Percentiles rank a stretch among this genome's conserved stretches.
Evolutionary conservation across 2,113 vertebrate genomes (phyloP).

Genomic region (Siphamia tubifer): DNA sequence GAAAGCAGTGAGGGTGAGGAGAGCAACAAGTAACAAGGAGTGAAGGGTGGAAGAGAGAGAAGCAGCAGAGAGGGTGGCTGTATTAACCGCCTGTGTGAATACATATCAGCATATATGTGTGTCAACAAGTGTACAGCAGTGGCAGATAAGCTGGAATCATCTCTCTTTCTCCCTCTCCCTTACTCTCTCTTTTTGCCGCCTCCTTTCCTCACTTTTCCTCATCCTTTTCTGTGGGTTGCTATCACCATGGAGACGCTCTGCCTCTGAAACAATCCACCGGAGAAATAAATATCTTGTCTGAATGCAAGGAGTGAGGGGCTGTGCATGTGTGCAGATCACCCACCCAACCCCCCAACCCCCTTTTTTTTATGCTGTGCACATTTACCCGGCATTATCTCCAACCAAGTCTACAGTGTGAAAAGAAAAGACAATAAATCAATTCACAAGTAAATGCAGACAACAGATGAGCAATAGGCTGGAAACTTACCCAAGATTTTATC

Average conservation of each 20-base stretch:
- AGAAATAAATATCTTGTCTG: constrained; percentile 71
- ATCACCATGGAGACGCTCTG: constrained; percentile 81
- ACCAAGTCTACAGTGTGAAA: constrained; percentile 36
- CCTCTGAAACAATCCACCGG: constrained; percentile 69
- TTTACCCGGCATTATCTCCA: constrained; percentile 23
- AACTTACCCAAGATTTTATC: constrained; percentile 50
- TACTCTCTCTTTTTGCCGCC: constrained; percentile 16
- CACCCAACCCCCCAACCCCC: no score
- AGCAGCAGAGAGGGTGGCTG: background rate
- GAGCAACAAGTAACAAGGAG: background rate
- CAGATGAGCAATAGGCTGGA: constrained; percentile 49
- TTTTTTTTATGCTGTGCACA: background rate
- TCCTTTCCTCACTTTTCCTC: constrained; percentile 52
- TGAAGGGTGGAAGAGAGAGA: constrained; percentile 1
- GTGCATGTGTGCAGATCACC: constrained; percentile 1
- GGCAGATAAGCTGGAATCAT: constrained; percentile 63
- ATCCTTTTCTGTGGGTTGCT: constrained; percentile 73
- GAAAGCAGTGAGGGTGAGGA: background rate
- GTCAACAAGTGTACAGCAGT: constrained; percentile 69
- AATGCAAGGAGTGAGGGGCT: constrained; percentile 34
- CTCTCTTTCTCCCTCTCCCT: constrained; percentile 18
- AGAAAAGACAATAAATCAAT: constrained; percentile 49
- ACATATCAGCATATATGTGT: constrained; percentile 47
- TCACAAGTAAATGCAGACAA: constrained; percentile 34
- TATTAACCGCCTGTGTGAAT: constrained; percentile 29